Conservation (phyloP, 1,140 invertebrate genomes). For the Belonocnema kinseyi region DNA sequence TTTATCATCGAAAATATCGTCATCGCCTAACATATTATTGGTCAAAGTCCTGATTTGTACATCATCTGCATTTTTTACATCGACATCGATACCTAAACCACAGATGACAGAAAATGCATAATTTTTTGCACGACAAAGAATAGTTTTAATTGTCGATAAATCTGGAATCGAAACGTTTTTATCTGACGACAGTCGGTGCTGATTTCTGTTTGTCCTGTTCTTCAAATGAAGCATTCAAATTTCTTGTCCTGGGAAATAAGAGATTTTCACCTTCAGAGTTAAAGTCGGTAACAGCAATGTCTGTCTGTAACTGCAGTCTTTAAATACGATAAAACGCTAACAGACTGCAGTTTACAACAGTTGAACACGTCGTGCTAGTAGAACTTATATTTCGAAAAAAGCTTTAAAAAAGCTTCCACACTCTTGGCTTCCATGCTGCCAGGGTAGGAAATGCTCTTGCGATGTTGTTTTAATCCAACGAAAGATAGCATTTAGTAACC, state of each 20-base stretch:
- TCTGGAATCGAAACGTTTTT: neutral
- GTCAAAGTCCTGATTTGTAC: constrained; percentile 11
- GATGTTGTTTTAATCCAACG: too few relatives aligned
- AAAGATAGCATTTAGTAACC: too few relatives aligned
- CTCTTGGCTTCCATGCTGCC: too few relatives aligned
- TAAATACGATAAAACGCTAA: constrained; percentile 23
- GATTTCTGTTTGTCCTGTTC: constrained; percentile 2
- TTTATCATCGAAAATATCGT: neutral
- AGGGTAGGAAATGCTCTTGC: too few relatives aligned
- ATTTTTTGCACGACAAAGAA: constrained; percentile 19
- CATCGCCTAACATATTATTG: neutral
- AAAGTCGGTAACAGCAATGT: constrained; percentile 34
- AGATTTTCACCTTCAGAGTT: constrained; percentile 27
- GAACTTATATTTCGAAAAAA: too few relatives aligned
- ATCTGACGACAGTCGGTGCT: neutral
- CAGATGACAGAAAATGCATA: constrained; percentile 4
- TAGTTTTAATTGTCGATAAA: neutral
- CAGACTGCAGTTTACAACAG: constrained; percentile 11
- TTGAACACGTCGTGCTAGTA: neutral
- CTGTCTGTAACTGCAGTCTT: constrained; percentile 32
- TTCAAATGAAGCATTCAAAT: constrained; percentile 33
- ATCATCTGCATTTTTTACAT: constrained; percentile 10
- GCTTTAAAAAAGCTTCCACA: too few relatives aligned
- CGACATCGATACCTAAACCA: constrained; percentile 11
- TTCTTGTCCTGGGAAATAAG: constrained; percentile 11